Percentiles rank a stretch among this genome's conserved stretches.
These are phyloP conservation scores for Saturnia pavonia DNA, from an alignment of 2,888 invertebrate species.

Conservation along the genomic window DNA sequence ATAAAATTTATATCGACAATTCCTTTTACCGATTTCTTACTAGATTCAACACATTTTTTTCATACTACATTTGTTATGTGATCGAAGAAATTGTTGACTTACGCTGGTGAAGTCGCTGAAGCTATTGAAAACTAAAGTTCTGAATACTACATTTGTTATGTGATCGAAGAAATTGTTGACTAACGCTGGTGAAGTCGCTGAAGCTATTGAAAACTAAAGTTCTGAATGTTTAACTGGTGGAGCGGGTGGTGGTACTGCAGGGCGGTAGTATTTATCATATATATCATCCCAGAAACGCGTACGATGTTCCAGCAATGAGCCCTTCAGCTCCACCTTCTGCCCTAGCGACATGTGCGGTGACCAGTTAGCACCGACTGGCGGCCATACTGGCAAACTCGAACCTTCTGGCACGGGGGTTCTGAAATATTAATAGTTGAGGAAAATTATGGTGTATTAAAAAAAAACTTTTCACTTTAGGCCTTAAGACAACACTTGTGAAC, in stretches of 20 bases:
- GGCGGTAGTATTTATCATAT: slow-evolving; percentile 44
- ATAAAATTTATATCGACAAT: no score
- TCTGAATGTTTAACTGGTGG: slow-evolving; percentile 3
- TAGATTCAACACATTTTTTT: no score
- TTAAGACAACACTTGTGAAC: no score
- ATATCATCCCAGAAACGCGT: slow-evolving; percentile 47
- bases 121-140: no score
- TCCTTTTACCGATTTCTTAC: no score
- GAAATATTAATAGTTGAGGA: not conserved
- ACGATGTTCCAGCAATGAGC: slow-evolving; percentile 33
- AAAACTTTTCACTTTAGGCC: no score
- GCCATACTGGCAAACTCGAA: slow-evolving; percentile 42
- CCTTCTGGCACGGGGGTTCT: slow-evolving; percentile 10
- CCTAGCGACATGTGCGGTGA: slow-evolving; percentile 49
- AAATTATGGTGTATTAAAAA: not conserved
- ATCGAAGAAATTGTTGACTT: no score
- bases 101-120: no score
- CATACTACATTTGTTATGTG: no score
- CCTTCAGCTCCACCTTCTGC: slow-evolving; percentile 34
- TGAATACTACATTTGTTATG: no score
- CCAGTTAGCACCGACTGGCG: slow-evolving; percentile 33
- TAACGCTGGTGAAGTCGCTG: no score
- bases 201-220: not conserved
- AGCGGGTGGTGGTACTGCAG: slow-evolving; percentile 39
- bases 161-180: no score